Base-by-base conservation (phyloP, 2,888 invertebrate species). In the Cerastoderma edule region DNA sequence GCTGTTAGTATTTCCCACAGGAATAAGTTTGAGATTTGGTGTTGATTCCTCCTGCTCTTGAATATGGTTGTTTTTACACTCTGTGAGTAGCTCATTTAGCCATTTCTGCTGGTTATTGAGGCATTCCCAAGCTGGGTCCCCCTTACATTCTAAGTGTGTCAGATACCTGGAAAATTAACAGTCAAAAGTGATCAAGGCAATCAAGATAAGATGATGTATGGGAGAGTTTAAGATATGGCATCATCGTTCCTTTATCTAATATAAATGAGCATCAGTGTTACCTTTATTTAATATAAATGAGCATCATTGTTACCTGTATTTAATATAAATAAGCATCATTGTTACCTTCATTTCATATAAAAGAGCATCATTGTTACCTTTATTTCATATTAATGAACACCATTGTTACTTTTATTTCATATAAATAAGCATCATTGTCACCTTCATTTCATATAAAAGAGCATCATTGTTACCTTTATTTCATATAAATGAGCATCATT, bases 121-220 rank as follows among this genome's bases (percentile, higher is more conserved):
- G 3, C 98, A 98, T 82, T 97, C 96, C 99, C 99, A 99, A 0
- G 98, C 99, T 0, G 99, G 98, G 93, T 99, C 99, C 8, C 96
- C 96, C 4, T 94, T 94, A 67, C 95, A 95, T 89, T 92, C 92
- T 75, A 92, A 82, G 75, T 90, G 90, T 1, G 88, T 88, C 72
- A 92, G 83, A 73, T 92, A 92, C 70, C 92, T 92, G 75, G 5
- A 66, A 48, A 65, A 28, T 27, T 8, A 22, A 3, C 19, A 56
- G 8, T 28, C 13, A 56, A 27, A 56, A n/a, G n/a, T n/a, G n/a
- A n/a, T n/a, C n/a, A n/a, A n/a, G n/a, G n/a, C n/a, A n/a, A n/a
- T n/a, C n/a, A n/a, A n/a, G n/a, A n/a, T n/a, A n/a, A n/a, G n/a
- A n/a, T n/a, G n/a, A n/a, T n/a, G n/a, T n/a, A n/a, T n/a, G n/a